Conservation (phyloP, 2,113 vertebrate species). For the Plectropomus leopardus region DNA sequence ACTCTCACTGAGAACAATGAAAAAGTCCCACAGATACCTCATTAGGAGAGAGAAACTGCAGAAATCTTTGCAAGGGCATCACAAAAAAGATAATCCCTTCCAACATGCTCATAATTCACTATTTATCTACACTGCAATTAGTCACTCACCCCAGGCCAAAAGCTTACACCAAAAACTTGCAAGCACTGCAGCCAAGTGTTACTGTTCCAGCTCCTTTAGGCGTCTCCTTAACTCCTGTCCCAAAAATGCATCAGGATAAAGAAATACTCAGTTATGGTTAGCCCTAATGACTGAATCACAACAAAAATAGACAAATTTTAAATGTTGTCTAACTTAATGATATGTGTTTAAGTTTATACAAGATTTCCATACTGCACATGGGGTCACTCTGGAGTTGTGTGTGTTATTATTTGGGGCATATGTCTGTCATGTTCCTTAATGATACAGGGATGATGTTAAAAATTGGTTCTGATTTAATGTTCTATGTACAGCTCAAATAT, state of each 20-base stretch:
- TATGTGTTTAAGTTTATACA: constrained; percentile 69
- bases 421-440: constrained; percentile 34
- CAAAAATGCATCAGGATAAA: constrained; percentile 51
- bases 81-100: constrained; percentile 25
- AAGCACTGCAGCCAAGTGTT: constrained; percentile 24
- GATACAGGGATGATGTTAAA: constrained; percentile 26
- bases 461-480: constrained; percentile 35
- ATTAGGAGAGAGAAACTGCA: constrained; percentile 11
- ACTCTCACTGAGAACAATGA: constrained; percentile 19
- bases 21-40: constrained; percentile 12
- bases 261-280: constrained; percentile 48
- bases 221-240: constrained; percentile 41
- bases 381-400: constrained; percentile 35
- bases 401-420: constrained; percentile 50
- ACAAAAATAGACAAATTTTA: constrained; percentile 56
- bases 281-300: constrained; percentile 53
- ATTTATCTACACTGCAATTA: constrained; percentile 52
- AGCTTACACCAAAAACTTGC: constrained; percentile 14
- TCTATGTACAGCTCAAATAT: constrained; percentile 24
- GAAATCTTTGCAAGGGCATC: constrained; percentile 12
- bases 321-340: constrained; percentile 54
- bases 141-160: constrained; percentile 32
- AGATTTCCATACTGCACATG: constrained; percentile 41
- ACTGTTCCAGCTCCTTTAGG: constrained; percentile 39
- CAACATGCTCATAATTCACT: constrained; percentile 36